phyloP scores from a whole-genome alignment of 1,140 invertebrate genomes.

The Aphaenogaster floridana region DNA sequence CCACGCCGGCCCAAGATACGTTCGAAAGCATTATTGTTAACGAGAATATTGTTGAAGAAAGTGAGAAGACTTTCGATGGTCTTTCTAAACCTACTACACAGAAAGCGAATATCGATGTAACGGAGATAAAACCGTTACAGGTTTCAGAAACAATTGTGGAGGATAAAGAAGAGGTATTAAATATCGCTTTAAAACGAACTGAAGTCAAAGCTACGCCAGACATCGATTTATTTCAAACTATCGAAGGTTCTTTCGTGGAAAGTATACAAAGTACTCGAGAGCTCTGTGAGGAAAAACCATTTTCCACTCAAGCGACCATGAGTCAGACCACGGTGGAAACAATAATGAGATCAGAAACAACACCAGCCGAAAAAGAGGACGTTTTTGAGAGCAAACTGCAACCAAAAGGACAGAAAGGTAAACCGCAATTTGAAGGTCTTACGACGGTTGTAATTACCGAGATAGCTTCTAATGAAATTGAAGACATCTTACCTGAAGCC shows the following conservation, averaged over 20 bases:
- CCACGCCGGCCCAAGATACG: conserved; percentile 79
- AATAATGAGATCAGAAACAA: conserved; percentile 83
- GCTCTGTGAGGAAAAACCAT: conserved; percentile 75
- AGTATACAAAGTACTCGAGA: conserved; percentile 79
- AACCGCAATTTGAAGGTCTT: conserved; percentile 75
- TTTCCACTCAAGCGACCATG: conserved; percentile 81
- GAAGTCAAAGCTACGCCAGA: conserved; percentile 76
- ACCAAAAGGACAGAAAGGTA: conserved; percentile 76
- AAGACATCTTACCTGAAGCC: conserved; percentile 69
- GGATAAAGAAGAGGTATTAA: conserved; percentile 82
- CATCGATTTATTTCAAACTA: conserved; percentile 81
- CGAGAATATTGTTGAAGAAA: conserved; percentile 83
- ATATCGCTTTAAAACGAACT: conserved; percentile 60
- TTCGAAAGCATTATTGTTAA: conserved; percentile 83
- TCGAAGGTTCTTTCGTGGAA: conserved; percentile 80
- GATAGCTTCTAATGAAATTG: conserved; percentile 79
- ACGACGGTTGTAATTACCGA: conserved; percentile 80
- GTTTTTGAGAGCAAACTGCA: conserved; percentile 71
- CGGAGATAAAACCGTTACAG: conserved; percentile 83
- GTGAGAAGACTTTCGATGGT: conserved; percentile 81
- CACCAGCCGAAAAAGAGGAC: conserved; percentile 80
- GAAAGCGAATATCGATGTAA: conserved; percentile 80
- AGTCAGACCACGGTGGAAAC: conserved; percentile 85
- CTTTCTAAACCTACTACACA: conserved; percentile 80
- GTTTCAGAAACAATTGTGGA: conserved; percentile 85